Evolutionary conservation across 2,797 vertebrate genomes (phyloP).

Genomic region (Pantherophis alleghaniensis): DNA sequence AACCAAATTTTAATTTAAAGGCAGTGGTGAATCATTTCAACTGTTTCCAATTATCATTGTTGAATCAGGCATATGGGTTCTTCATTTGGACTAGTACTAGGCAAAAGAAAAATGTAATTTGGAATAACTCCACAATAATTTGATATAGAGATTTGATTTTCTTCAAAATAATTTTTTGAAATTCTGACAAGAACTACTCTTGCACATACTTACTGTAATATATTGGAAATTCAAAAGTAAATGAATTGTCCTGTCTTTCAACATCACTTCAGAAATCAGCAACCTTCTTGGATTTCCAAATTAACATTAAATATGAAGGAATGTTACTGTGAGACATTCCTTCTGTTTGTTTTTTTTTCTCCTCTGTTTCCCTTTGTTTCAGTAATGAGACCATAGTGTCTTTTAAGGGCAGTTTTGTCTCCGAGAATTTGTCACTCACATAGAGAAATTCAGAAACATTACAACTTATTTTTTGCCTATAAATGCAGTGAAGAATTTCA

Average conservation of each 20-base stretch:
- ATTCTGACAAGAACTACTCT: neutral
- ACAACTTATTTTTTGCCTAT: neutral
- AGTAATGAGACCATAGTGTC: neutral
- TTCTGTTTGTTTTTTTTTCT: neutral
- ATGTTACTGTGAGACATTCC: neutral
- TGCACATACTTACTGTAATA: neutral
- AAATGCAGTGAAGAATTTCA: neutral
- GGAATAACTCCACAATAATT: neutral
- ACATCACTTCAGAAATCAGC: neutral
- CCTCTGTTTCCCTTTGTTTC: neutral
- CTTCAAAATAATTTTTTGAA: neutral
- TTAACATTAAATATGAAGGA: neutral
- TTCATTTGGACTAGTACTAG: neutral
- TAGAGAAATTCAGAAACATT: neutral
- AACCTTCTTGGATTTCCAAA: neutral
- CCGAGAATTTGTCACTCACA: neutral
- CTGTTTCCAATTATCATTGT: neutral
- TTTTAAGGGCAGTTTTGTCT: neutral
- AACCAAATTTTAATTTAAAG: neutral
- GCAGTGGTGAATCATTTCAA: neutral
- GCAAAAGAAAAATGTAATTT: neutral
- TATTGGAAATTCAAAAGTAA: neutral
- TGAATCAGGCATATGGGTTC: neutral
- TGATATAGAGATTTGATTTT: neutral
- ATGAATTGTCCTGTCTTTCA: neutral